Conservation (phyloP, 2,888 invertebrate genomes). For the Philonicus albiceps region DNA sequence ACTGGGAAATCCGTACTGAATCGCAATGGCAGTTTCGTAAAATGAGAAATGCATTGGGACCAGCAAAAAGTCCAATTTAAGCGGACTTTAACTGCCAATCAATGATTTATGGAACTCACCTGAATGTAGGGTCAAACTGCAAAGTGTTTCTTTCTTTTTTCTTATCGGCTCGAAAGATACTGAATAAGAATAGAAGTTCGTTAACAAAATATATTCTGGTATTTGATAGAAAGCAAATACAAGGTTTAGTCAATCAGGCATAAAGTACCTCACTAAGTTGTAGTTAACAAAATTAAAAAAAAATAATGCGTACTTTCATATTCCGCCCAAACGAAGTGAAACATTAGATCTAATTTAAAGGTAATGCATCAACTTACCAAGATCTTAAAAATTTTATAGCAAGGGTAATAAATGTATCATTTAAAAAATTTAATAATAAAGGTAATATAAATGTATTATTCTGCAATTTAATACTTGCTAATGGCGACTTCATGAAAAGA, state of each 20-base stretch:
- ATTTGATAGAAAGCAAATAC: neutral
- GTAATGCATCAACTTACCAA: too few relatives aligned
- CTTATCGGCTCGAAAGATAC: neutral
- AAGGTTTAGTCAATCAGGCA: neutral
- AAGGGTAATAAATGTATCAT: too few relatives aligned
- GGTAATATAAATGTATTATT: too few relatives aligned
- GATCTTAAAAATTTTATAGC: too few relatives aligned
- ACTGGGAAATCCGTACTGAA: neutral
- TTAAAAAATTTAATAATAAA: too few relatives aligned
- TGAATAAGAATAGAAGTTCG: neutral
- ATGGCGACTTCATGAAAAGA: too few relatives aligned
- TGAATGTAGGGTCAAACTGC: neutral
- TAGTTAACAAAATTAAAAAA: too few relatives aligned
- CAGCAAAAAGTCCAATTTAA: neutral
- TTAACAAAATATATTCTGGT: neutral
- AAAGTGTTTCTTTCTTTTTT: neutral
- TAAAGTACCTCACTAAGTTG: too few relatives aligned
- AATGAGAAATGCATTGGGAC: neutral
- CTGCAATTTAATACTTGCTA: too few relatives aligned
- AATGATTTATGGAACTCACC: neutral
- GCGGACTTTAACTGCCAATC: neutral
- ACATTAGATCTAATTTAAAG: too few relatives aligned
- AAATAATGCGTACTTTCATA: too few relatives aligned
- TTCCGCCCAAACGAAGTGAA: too few relatives aligned
- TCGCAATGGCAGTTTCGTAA: neutral